Percentiles rank a stretch among this genome's conserved stretches.
Conservation (phyloP, 2,797 vertebrate species). For the Leptodactylus fallax region DNA sequence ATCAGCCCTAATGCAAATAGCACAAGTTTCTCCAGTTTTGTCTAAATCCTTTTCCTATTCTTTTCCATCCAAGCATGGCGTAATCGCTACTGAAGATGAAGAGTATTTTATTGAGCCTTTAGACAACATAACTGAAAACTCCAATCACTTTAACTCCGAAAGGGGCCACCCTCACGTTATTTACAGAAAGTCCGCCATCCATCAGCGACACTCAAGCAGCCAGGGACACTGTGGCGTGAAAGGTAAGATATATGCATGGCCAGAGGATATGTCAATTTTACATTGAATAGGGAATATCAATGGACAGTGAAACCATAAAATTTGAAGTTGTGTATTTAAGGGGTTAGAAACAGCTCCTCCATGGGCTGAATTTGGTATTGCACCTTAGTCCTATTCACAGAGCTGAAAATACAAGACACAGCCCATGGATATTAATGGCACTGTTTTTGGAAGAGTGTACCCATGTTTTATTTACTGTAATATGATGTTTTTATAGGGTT, state of each 20-base stretch:
- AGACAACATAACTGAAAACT: conserved; percentile 88
- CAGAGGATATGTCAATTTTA: not conserved
- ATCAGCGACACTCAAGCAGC: conserved; percentile 85
- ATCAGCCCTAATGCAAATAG: conserved; percentile 55
- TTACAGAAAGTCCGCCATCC: conserved; percentile 96
- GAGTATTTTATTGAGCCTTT: conserved; percentile 99
- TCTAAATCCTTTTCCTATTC: conserved; percentile 60
- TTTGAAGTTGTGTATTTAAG: not conserved
- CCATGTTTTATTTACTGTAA: too few relatives aligned
- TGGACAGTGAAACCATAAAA: not conserved
- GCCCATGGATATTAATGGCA: too few relatives aligned
- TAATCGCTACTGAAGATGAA: conserved; percentile 98
- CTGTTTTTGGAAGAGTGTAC: too few relatives aligned
- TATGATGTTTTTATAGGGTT: too few relatives aligned
- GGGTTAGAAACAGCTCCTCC: too few relatives aligned
- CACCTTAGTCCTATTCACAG: too few relatives aligned
- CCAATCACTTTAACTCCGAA: conserved; percentile 85
- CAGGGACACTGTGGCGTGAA: conserved; percentile 93
- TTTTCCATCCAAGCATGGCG: conserved; percentile 85
- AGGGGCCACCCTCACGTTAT: conserved; percentile 96
- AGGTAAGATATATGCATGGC: conserved; percentile 77
- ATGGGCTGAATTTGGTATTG: too few relatives aligned
- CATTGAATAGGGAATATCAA: not conserved
- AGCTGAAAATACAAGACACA: too few relatives aligned
- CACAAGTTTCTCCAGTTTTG: conserved; percentile 40